These are phyloP conservation scores for Plagodis dolabraria DNA, from an alignment of 2,888 invertebrate genomes.

Conservation along the genomic window DNA sequence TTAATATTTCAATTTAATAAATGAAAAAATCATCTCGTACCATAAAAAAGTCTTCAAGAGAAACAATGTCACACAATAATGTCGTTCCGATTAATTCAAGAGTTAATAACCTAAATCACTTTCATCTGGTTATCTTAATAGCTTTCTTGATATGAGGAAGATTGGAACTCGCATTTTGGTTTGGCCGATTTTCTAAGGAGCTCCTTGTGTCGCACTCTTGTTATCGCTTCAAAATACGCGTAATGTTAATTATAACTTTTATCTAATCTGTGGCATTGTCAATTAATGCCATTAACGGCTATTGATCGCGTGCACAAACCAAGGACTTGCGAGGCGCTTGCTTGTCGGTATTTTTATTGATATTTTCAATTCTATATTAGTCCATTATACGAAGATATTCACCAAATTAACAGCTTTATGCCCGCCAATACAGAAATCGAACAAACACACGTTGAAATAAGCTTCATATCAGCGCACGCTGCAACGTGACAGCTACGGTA, in stretches of 20 bases:
- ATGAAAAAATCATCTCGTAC: too few species aligned
- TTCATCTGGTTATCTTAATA: constrained; percentile 49
- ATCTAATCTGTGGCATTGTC: constrained; percentile 41
- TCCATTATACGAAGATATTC: too few species aligned
- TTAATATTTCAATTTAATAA: too few species aligned
- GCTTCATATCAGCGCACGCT: too few species aligned
- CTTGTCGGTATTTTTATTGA: neutral
- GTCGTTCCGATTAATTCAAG: too few species aligned
- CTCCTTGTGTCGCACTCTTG: constrained; percentile 41
- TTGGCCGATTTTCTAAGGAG: constrained; percentile 33
- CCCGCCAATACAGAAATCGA: too few species aligned
- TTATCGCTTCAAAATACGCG: constrained; percentile 39
- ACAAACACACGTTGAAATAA: too few species aligned
- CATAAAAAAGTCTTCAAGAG: too few species aligned
- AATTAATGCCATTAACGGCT: constrained; percentile 55
- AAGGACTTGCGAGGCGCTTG: constrained; percentile 3
- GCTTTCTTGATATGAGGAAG: constrained; percentile 27
- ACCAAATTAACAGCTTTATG: too few species aligned
- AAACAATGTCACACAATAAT: too few species aligned
- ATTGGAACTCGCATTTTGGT: constrained; percentile 28
- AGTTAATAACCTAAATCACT: constrained; percentile 38
- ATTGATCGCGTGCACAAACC: constrained; percentile 56
- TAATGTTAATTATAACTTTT: neutral
- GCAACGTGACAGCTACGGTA: too few species aligned
- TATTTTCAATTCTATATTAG: too few species aligned